phyloP scores from a whole-genome alignment of 2,888 invertebrate genomes.

The Drosophila cyrtoloma region DNA sequence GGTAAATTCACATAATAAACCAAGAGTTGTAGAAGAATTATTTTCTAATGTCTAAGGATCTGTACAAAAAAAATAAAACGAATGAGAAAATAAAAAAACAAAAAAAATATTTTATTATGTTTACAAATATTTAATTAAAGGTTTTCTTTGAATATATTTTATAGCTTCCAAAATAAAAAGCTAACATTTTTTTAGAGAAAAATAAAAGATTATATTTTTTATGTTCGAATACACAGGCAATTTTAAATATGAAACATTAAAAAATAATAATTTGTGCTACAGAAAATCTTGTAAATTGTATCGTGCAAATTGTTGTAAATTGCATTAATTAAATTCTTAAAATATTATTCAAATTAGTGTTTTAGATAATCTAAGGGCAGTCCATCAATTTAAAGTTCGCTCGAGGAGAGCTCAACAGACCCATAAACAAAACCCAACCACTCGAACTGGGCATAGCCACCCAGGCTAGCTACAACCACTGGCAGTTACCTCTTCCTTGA shows the following conservation, averaged over 20 bases:
- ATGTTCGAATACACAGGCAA: not conserved
- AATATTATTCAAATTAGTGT: not conserved
- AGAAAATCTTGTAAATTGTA: not conserved
- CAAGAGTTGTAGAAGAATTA: not conserved
- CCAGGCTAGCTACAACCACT: conserved; percentile 19
- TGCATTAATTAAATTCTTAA: not conserved
- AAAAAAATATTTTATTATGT: not conserved
- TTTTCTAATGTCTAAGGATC: rapidly evolving
- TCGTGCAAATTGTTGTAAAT: not conserved
- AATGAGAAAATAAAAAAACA: too few species aligned
- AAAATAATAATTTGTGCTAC: too few species aligned
- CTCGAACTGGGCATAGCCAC: conserved; percentile 9
- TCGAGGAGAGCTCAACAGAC: conserved; percentile 23
- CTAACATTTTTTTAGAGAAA: not conserved
- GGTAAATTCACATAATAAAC: not conserved
- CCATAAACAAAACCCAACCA: conserved; percentile 41
- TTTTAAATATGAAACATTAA: not conserved
- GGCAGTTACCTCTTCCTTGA: conserved; percentile 19
- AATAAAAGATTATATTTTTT: not conserved
- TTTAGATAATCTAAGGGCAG: conserved; percentile 3
- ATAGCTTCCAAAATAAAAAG: not conserved
- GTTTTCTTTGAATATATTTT: not conserved
- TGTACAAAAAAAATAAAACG: not conserved
- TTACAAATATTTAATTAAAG: rapidly evolving
- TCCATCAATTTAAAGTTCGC: conserved; percentile 23